These are phyloP conservation scores for Metridium senile DNA, from an alignment of 92 coral and sea anemone species.

Conservation along the genomic window DNA sequence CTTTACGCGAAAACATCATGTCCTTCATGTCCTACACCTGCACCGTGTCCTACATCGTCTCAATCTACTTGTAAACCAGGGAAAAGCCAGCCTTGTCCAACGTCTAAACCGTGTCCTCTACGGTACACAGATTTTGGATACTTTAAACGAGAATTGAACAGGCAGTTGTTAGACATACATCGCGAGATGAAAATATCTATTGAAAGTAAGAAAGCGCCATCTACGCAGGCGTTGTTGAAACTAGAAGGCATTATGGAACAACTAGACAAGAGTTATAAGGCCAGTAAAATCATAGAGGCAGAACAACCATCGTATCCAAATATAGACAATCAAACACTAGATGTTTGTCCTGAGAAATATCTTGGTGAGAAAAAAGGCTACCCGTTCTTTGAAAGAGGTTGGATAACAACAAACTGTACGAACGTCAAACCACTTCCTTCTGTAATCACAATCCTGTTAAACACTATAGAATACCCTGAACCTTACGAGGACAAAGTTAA, in stretches of 20 bases:
- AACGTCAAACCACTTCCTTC: slow-evolving; percentile 33
- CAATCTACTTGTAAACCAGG: slow-evolving; percentile 18
- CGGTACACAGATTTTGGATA: slow-evolving; percentile 18
- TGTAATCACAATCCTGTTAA: slow-evolving; percentile 31
- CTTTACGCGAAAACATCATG: neutral
- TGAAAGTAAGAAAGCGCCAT: slow-evolving; percentile 4
- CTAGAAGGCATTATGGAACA: slow-evolving; percentile 20
- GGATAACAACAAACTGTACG: slow-evolving; percentile 35
- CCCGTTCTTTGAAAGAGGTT: slow-evolving; percentile 50
- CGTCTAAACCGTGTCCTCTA: slow-evolving; percentile 39
- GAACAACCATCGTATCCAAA: neutral
- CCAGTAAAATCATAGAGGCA: neutral
- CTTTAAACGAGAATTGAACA: slow-evolving; percentile 33
- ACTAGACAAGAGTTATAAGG: slow-evolving; percentile 16
- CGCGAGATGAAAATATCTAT: slow-evolving; percentile 17
- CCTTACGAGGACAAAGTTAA: slow-evolving; percentile 22
- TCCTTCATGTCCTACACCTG: slow-evolving; percentile 6
- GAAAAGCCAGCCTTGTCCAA: neutral
- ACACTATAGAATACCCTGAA: slow-evolving; percentile 31
- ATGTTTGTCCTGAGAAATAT: slow-evolving; percentile 54
- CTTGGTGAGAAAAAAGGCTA: slow-evolving; percentile 44
- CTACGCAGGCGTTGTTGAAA: slow-evolving; percentile 10
- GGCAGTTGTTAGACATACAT: slow-evolving; percentile 36
- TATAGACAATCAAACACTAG: slow-evolving; percentile 5
- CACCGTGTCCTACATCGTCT: slow-evolving; percentile 18